Conservation (phyloP, 2,113 vertebrate species). For the Leucosticte australis region DNA sequence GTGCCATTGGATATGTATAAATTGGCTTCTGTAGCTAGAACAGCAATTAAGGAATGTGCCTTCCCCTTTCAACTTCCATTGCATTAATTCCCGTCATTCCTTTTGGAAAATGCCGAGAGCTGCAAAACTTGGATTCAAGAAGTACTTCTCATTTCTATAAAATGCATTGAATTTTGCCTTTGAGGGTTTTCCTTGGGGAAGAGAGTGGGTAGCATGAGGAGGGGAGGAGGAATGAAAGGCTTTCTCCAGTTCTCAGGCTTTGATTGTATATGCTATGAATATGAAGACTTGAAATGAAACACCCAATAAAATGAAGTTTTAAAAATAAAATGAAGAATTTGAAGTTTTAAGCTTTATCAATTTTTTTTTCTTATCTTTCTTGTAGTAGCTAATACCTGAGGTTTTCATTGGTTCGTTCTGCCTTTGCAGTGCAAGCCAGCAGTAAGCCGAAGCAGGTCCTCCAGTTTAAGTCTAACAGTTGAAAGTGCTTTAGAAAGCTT, state of each 20-base stretch:
- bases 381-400: slow-evolving; percentile 47
- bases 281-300: slow-evolving; percentile 60
- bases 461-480: slow-evolving; percentile 95
- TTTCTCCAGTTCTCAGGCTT: neutral
- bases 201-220: neutral
- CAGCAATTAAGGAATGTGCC: neutral
- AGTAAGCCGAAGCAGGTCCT: slow-evolving; percentile 88
- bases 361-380: neutral
- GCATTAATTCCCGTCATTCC: neutral
- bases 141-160: neutral
- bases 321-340: slow-evolving; percentile 49
- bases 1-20: neutral
- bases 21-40: neutral
- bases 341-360: slow-evolving; percentile 24
- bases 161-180: neutral
- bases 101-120: neutral
- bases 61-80: neutral
- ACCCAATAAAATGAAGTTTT: slow-evolving; percentile 56
- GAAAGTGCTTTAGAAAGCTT: slow-evolving; percentile 98
- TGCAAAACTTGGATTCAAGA: neutral
- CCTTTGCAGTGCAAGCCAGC: slow-evolving; percentile 89
- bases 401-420: slow-evolving; percentile 70
- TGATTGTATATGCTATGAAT: slow-evolving; percentile 43
- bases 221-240: neutral
- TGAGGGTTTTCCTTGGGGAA: neutral